These are phyloP conservation scores for Erpetoichthys calabaricus DNA, from an alignment of 2,797 vertebrate species.

Conservation along the genomic window DNA sequence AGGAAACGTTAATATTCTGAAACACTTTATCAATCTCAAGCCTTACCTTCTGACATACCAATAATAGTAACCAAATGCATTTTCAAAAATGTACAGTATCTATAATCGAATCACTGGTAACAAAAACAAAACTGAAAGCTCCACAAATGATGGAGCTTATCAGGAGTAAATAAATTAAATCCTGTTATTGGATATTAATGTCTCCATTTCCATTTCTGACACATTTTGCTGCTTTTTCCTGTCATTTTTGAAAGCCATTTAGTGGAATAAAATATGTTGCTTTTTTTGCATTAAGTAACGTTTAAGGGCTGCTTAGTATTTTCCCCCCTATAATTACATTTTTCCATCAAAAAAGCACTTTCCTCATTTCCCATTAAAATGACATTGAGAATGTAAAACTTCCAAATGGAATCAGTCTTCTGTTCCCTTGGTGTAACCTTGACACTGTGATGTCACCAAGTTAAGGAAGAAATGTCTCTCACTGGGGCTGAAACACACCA, in stretches of 20 bases:
- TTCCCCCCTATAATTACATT: constrained; percentile 55
- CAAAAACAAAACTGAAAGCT: constrained; percentile 47
- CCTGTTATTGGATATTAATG: constrained; percentile 55
- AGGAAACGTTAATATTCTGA: constrained; percentile 40
- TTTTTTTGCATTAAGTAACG: constrained; percentile 65
- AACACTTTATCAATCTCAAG: constrained; percentile 27
- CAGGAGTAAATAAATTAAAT: constrained; percentile 61
- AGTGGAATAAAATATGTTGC: constrained; percentile 74
- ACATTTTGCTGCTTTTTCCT: constrained; percentile 68
- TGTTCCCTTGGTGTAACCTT: constrained; percentile 7
- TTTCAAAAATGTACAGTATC: constrained; percentile 53
- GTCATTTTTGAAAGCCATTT: constrained; percentile 71
- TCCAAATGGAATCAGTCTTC: constrained; percentile 29
- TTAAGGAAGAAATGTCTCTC: constrained; percentile 21
- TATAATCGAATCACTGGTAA: constrained; percentile 57
- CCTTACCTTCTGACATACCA: constrained; percentile 49
- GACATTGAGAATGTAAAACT: constrained; percentile 39
- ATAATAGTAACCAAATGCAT: constrained; percentile 72
- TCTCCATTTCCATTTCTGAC: constrained; percentile 61
- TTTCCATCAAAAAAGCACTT: constrained; percentile 57
- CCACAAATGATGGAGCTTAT: constrained; percentile 62
- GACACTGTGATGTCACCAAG: constrained; percentile 23
- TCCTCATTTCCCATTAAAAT: constrained; percentile 47
- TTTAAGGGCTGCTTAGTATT: constrained; percentile 45
- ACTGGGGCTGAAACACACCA: constrained; percentile 26